A percentile compares a stretch with the other conserved stretches of the same genome.
These are phyloP conservation scores for Pholis gunnellus DNA, from an alignment of 2,113 vertebrate genomes.

Conservation along the genomic window DNA sequence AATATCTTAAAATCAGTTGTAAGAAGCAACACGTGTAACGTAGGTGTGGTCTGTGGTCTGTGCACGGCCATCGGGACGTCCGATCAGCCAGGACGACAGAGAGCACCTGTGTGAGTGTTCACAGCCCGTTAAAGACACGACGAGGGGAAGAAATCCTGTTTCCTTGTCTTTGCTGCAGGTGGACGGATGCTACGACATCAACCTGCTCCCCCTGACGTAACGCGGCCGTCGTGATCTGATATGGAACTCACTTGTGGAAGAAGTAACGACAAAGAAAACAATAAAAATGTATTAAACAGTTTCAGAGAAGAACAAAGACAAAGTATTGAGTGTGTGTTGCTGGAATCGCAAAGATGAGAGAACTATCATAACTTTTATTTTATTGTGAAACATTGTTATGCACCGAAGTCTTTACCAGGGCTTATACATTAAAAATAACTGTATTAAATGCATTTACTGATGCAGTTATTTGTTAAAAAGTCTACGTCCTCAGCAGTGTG, in stretches of 20 bases:
- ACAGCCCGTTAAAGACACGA: neutral
- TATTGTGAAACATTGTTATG: neutral
- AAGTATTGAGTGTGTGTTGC: neutral
- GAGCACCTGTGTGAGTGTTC: too few species aligned
- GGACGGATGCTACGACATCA: slow-evolving; percentile 95
- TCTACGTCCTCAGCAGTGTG: too few species aligned
- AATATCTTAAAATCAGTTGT: too few species aligned
- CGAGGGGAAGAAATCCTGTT: neutral
- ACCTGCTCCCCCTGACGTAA: slow-evolving; percentile 91
- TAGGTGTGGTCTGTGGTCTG: too few species aligned
- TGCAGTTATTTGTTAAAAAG: too few species aligned
- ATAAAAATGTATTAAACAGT: neutral
- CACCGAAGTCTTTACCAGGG: neutral
- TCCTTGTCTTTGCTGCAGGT: slow-evolving; percentile 83
- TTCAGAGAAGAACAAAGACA: neutral
- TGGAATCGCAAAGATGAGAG: too few species aligned
- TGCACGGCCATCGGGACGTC: too few species aligned
- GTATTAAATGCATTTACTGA: too few species aligned
- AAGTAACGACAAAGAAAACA: neutral
- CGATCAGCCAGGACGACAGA: too few species aligned
- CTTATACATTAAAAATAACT: too few species aligned
- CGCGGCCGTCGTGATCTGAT: neutral
- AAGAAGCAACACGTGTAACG: too few species aligned
- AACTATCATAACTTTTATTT: neutral
- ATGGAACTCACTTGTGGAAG: neutral